phyloP scores from a whole-genome alignment of 2,888 invertebrate species.

The Sipha maydis region DNA sequence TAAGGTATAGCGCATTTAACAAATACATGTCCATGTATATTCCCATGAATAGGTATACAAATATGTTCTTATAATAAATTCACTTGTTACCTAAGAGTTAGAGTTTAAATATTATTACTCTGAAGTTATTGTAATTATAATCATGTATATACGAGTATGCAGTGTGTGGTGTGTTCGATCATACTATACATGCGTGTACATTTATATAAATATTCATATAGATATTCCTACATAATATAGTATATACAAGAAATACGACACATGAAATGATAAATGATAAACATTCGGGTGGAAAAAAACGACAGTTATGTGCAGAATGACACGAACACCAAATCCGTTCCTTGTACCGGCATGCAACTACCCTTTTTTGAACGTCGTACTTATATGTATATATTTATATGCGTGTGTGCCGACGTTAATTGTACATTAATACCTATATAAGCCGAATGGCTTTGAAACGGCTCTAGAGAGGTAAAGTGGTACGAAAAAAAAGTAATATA shows the following conservation, averaged over 20 bases:
- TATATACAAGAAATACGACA: neutral
- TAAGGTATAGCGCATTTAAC: too few relatives aligned
- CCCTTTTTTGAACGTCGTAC: neutral
- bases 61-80: too few relatives aligned
- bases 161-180: too few relatives aligned
- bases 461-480: neutral
- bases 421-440: neutral
- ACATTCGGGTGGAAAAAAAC: neutral
- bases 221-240: too few relatives aligned
- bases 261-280: neutral
- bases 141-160: too few relatives aligned
- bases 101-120: too few relatives aligned
- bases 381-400: neutral
- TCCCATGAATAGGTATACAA: too few relatives aligned
- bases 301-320: neutral
- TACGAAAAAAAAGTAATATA: neutral
- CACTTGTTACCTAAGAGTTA: too few relatives aligned
- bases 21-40: too few relatives aligned
- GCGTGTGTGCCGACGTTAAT: neutral
- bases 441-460: neutral
- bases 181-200: too few relatives aligned
- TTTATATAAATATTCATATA: too few relatives aligned
- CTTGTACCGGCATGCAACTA: conserved; percentile 28
- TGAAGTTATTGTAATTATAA: too few relatives aligned
- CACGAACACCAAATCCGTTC: conserved; percentile 19